Conservation (phyloP, 2,888 invertebrate species). For the Cephonodes hylas region DNA sequence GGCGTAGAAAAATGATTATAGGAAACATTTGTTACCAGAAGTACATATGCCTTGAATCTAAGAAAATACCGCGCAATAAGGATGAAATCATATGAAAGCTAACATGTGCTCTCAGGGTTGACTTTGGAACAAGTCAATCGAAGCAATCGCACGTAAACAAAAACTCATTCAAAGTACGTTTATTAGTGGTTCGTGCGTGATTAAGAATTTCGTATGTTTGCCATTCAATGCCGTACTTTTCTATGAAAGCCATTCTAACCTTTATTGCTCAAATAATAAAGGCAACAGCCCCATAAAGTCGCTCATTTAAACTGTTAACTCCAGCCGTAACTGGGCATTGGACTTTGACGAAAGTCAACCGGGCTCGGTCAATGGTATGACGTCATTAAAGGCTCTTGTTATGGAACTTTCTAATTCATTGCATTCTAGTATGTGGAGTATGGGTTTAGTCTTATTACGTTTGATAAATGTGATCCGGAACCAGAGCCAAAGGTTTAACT, state of each 20-base stretch:
- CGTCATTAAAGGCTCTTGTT: not conserved
- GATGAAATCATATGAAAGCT: too few relatives aligned
- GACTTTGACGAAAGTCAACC: slow-evolving; percentile 12
- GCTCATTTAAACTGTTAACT: not conserved
- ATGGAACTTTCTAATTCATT: not conserved
- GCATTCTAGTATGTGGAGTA: too few relatives aligned
- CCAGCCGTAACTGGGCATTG: not conserved
- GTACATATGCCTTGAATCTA: too few relatives aligned
- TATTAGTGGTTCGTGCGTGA: slow-evolving; percentile 4
- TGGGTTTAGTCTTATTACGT: too few relatives aligned
- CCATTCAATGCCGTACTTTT: not conserved
- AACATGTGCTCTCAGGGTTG: not conserved
- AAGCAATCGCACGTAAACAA: not conserved
- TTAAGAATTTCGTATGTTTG: not conserved
- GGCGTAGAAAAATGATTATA: too few relatives aligned
- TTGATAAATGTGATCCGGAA: too few relatives aligned
- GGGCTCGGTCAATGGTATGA: not conserved
- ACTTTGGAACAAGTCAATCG: not conserved
- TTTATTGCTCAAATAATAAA: not conserved
- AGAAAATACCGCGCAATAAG: too few relatives aligned
- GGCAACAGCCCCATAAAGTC: not conserved
- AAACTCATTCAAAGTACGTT: not conserved
- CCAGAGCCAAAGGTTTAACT: too few relatives aligned
- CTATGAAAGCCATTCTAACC: not conserved
- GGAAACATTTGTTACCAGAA: too few relatives aligned